Evolutionary conservation across 2,113 vertebrate genomes (phyloP).

Genomic region (Verasper variegatus): DNA sequence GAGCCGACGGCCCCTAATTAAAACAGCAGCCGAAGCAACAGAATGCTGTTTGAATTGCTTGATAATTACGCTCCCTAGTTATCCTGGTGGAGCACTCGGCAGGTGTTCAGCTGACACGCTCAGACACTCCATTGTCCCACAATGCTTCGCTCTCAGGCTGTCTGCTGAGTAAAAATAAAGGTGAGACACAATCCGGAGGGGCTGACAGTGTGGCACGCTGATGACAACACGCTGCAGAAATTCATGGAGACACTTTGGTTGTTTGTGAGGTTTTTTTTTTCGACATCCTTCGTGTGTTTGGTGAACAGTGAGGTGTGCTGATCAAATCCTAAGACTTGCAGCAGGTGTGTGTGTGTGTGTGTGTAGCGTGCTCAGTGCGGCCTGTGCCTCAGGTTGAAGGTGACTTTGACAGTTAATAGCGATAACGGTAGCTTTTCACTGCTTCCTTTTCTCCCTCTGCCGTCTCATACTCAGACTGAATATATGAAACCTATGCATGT

Average conservation of each 20-base stretch:
- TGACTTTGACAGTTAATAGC: slow-evolving; percentile 85
- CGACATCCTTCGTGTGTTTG: not conserved
- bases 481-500: slow-evolving; percentile 82
- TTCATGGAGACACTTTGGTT: slow-evolving; percentile 3
- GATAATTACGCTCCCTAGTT: slow-evolving; percentile 73
- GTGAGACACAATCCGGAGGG: slow-evolving; percentile 12
- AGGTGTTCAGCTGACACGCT: slow-evolving; percentile 66
- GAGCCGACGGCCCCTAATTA: slow-evolving; percentile 72
- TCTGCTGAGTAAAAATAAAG: slow-evolving; percentile 39
- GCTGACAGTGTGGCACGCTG: not conserved
- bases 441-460: slow-evolving; percentile 73
- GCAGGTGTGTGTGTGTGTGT: not conserved
- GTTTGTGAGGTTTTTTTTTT: not conserved
- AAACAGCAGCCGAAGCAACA: slow-evolving; percentile 64
- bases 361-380: not conserved
- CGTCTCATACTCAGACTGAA: slow-evolving; percentile 82
- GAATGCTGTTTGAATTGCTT: slow-evolving; percentile 68
- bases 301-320: slow-evolving; percentile 1
- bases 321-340: not conserved
- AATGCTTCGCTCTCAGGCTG: slow-evolving; percentile 33
- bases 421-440: slow-evolving; percentile 76
- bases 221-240: not conserved
- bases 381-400: slow-evolving; percentile 75
- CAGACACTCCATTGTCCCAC: slow-evolving; percentile 35
- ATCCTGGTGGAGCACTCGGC: slow-evolving; percentile 60